Conservation (phyloP, 2,888 invertebrate species). For the Clunio marinus region DNA sequence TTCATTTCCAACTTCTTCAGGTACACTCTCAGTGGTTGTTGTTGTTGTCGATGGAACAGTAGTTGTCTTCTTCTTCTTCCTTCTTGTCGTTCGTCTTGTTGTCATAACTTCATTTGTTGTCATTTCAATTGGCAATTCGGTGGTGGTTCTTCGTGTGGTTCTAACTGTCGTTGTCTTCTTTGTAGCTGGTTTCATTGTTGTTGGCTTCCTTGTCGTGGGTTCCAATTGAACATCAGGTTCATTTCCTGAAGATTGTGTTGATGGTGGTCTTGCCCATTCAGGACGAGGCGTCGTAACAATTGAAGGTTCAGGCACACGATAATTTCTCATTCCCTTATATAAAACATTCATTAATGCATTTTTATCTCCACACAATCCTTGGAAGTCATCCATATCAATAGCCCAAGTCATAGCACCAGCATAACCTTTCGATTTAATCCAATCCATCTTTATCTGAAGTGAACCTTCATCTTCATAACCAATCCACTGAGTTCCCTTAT, state of each 20-base stretch:
- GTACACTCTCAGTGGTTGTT: constrained; percentile 41
- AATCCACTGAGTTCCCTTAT: constrained; percentile 85
- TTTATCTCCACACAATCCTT: constrained; percentile 72
- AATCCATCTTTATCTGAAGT: constrained; percentile 85
- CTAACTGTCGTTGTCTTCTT: constrained; percentile 18
- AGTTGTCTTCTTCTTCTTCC: constrained; percentile 34
- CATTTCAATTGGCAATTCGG: background rate
- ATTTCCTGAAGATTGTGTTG: constrained; percentile 58
- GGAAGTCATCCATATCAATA: constrained; percentile 84
- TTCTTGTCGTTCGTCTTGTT: background rate
- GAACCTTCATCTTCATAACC: constrained; percentile 81
- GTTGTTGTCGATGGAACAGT: constrained; percentile 43
- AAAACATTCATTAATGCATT: constrained; percentile 72
- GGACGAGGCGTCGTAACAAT: constrained; percentile 66
- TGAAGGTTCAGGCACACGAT: constrained; percentile 64
- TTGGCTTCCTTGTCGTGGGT: constrained; percentile 45
- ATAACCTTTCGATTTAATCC: constrained; percentile 75
- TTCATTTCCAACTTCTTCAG: constrained; percentile 9
- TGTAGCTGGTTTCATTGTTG: constrained; percentile 43
- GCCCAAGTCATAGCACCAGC: constrained; percentile 92
- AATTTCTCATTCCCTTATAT: constrained; percentile 66
- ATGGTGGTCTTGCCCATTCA: constrained; percentile 76
- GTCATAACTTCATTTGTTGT: background rate
- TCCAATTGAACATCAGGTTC: constrained; percentile 52
- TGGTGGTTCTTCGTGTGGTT: constrained; percentile 15